phyloP scores from a whole-genome alignment of 2,113 vertebrate genomes.

The Peromyscus maniculatus region DNA sequence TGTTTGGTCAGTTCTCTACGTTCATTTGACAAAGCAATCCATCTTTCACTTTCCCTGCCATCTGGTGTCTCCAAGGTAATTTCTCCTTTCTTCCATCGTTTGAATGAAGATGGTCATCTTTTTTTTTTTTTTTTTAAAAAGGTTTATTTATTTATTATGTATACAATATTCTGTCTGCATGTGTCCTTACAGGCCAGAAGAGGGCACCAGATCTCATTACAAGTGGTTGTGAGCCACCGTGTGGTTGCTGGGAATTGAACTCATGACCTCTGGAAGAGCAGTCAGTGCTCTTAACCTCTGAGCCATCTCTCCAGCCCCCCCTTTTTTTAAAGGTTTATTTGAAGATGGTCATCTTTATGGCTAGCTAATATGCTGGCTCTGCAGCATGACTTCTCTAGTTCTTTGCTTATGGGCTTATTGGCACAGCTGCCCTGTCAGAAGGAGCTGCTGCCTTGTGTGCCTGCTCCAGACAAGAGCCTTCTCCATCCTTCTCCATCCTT shows the following conservation, averaged over 20 bases:
- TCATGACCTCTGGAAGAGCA: too few species aligned
- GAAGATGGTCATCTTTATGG: background rate
- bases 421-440: background rate
- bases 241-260: too few species aligned
- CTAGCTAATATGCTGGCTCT: background rate
- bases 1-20: background rate
- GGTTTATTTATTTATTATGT: too few species aligned
- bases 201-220: too few species aligned
- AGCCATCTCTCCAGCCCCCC: too few species aligned
- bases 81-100: background rate
- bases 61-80: background rate
- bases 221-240: too few species aligned
- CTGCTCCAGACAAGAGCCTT: conserved; percentile 29
- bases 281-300: too few species aligned
- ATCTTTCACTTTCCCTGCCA: conserved; percentile 12
- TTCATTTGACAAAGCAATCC: conserved; percentile 24
- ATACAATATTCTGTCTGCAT: too few species aligned
- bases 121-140: background rate
- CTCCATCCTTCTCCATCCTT: background rate
- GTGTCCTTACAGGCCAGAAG: too few species aligned
- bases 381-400: conserved; percentile 2
- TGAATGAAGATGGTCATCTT: conserved; percentile 1
- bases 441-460: background rate
- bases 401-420: conserved; percentile 14
- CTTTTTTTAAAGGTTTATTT: background rate